Evolutionary conservation across 2,888 invertebrate species (phyloP).

Genomic region (Drosophila pegasa): DNA sequence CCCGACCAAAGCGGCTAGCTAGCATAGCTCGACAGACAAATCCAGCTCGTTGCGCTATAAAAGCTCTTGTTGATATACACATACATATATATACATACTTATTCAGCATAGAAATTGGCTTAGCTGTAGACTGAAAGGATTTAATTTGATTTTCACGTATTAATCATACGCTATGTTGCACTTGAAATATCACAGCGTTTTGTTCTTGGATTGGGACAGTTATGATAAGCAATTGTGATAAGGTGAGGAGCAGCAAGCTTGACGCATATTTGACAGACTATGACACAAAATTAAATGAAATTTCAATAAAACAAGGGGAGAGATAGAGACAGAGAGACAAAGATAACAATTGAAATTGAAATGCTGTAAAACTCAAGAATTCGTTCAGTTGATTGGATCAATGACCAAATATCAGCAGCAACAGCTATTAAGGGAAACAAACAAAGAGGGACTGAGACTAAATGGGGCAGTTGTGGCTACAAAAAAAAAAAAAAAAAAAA

Average conservation of each 20-base stretch:
- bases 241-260: conserved; percentile 19
- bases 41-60: conserved; percentile 19
- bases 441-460: conserved; percentile 9
- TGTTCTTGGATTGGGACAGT: conserved; percentile 44
- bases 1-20: neutral
- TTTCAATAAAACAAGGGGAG: conserved; percentile 46
- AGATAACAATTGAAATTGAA: conserved; percentile 24
- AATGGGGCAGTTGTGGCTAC: conserved; percentile 27
- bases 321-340: neutral
- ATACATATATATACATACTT: neutral
- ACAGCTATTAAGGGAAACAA: conserved; percentile 36
- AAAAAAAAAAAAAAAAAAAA: conserved; percentile 63
- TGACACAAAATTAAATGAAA: conserved; percentile 39
- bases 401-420: conserved; percentile 47
- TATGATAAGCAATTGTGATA: conserved; percentile 52
- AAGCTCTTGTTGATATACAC: conserved; percentile 4
- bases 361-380: conserved; percentile 14
- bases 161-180: conserved; percentile 75
- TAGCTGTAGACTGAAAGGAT: conserved; percentile 40
- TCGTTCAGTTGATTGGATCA: conserved; percentile 30
- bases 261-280: conserved; percentile 62
- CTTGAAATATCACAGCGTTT: conserved; percentile 39
- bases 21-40: conserved; percentile 37
- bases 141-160: conserved; percentile 63
- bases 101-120: conserved; percentile 13